Evolutionary conservation across 1,140 invertebrate genomes (phyloP).

Genomic region (silkworm (Bombyx mori)): ASM3026992v2 NC_085112.1:6486501-6487000

Average conservation of each 20-base stretch:
- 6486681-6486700: conserved; percentile 1
- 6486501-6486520: too few relatives aligned
- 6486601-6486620: too few relatives aligned
- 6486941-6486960: neutral
- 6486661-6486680: conserved; percentile 2
- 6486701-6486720: conserved; percentile 26
- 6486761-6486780: conserved; percentile 53
- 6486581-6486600: too few relatives aligned
- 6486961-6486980: neutral
- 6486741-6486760: conserved; percentile 31
- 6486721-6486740: conserved; percentile 46
- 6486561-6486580: too few relatives aligned
- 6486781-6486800: conserved; percentile 46
- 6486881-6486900: neutral
- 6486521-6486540: too few relatives aligned
- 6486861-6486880: too few relatives aligned
- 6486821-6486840: conserved; percentile 20
- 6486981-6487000: too few relatives aligned
- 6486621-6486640: too few relatives aligned
- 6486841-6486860: conserved; percentile 2
- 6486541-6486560: too few relatives aligned
- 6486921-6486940: too few relatives aligned
- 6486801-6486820: conserved; percentile 59
- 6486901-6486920: neutral
- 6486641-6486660: neutral